Evolutionary conservation across 92 coral and sea anemone genomes (phyloP).

Genomic region (Porites evermanni): DNA sequence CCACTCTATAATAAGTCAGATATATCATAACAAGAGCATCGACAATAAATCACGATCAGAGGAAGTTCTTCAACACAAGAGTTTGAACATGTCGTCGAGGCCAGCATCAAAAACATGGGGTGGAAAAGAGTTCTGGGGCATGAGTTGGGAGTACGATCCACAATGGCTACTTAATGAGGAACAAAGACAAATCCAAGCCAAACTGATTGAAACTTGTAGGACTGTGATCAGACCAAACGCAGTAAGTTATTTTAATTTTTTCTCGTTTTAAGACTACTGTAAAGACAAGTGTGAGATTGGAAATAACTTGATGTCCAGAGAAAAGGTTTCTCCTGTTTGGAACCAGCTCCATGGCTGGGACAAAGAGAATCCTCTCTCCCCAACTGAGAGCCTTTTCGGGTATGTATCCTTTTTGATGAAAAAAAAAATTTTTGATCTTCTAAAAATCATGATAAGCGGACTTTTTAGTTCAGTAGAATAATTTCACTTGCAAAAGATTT

Average conservation of each 20-base stretch:
- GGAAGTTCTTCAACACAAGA: neutral
- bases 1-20: neutral
- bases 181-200: slow-evolving; percentile 39
- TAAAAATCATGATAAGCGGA: no score
- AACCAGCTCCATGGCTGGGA: no score
- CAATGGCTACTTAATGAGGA: slow-evolving; percentile 51
- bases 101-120: slow-evolving; percentile 35
- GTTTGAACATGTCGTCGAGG: neutral
- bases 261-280: neutral
- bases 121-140: slow-evolving; percentile 41
- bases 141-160: slow-evolving; percentile 43
- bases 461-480: no score
- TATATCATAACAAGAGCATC: neutral
- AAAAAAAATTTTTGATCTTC: no score
- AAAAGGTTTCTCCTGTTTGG: no score
- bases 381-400: no score
- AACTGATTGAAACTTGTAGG: slow-evolving; percentile 40
- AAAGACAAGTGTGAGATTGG: no score
- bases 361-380: no score
- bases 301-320: no score
- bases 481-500: no score
- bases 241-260: slow-evolving; percentile 4
- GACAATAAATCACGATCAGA: neutral
- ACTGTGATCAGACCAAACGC: slow-evolving; percentile 52
- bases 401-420: no score